phyloP scores from a whole-genome alignment of 30 jellyfish, hydroid and myxozoan species.

The Aurelia aurita region DNA sequence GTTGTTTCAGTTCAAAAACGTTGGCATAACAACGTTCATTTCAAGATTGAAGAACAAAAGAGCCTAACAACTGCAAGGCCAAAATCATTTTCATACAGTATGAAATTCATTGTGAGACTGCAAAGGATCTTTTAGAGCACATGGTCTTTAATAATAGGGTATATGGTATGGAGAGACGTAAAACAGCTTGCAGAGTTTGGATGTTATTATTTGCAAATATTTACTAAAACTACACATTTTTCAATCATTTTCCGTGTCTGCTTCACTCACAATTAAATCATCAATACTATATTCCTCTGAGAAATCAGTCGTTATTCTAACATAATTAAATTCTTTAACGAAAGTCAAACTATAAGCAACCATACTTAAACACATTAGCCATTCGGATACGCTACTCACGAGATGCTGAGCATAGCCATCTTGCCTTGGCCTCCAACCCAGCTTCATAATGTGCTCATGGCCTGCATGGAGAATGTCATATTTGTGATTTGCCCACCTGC shows the following conservation, averaged over 20 bases:
- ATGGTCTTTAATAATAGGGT: too few relatives aligned
- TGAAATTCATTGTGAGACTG: too few relatives aligned
- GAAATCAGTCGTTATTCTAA: conserved; percentile 84
- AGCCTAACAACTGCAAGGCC: too few relatives aligned
- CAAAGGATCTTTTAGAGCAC: too few relatives aligned
- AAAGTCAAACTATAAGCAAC: conserved; percentile 74
- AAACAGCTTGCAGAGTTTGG: too few relatives aligned
- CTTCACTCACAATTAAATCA: conserved; percentile 46
- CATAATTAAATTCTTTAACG: conserved; percentile 71
- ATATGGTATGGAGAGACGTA: too few relatives aligned
- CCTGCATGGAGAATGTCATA: conserved; percentile 40
- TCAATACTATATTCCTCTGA: conserved; percentile 70
- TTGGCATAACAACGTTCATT: too few relatives aligned
- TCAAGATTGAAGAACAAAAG: too few relatives aligned
- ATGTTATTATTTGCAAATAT: too few relatives aligned
- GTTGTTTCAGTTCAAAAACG: too few relatives aligned
- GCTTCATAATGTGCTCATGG: conserved; percentile 37
- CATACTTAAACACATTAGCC: conserved; percentile 89
- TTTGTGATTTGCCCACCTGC: conserved; percentile 65
- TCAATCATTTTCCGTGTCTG: neutral
- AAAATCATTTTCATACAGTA: too few relatives aligned
- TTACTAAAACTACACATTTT: too few relatives aligned
- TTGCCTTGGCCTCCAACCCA: conserved; percentile 88
- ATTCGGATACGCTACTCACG: conserved; percentile 77
- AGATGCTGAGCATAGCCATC: conserved; percentile 85